These are phyloP conservation scores for Dynastes grantii DNA, from an alignment of 2,888 invertebrate genomes.

Conservation along the genomic window DNA sequence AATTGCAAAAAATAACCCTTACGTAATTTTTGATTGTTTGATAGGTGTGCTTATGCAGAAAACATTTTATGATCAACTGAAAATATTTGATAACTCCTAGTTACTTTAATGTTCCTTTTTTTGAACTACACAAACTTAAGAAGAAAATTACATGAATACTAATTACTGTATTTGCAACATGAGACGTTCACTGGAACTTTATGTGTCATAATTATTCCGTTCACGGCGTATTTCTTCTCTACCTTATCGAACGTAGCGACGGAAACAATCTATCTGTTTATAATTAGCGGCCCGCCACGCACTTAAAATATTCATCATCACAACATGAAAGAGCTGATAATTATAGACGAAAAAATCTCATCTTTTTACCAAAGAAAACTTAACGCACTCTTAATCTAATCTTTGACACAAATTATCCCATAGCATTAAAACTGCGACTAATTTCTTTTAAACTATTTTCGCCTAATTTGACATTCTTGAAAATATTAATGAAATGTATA, in stretches of 20 bases:
- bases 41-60: too few species aligned
- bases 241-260: constrained; percentile 18
- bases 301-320: constrained; percentile 14
- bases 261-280: constrained; percentile 41
- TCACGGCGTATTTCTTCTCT: not conserved
- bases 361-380: constrained; percentile 16
- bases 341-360: constrained; percentile 23
- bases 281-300: constrained; percentile 30
- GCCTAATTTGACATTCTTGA: not conserved
- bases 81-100: too few species aligned
- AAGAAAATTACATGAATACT: too few species aligned
- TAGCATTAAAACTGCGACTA: constrained; percentile 1
- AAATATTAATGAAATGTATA: not conserved
- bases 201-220: too few species aligned
- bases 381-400: constrained; percentile 19
- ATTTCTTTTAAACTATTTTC: not conserved
- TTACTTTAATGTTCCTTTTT: too few species aligned
- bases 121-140: too few species aligned
- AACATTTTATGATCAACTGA: too few species aligned
- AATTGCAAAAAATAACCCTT: too few species aligned
- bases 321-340: constrained; percentile 38
- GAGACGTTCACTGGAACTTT: too few species aligned
- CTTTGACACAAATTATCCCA: constrained; percentile 14
- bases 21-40: too few species aligned
- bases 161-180: too few species aligned